These are phyloP conservation scores for Phyllotreta cruciferae DNA, from an alignment of 2,888 invertebrate species.

Conservation along the genomic window DNA sequence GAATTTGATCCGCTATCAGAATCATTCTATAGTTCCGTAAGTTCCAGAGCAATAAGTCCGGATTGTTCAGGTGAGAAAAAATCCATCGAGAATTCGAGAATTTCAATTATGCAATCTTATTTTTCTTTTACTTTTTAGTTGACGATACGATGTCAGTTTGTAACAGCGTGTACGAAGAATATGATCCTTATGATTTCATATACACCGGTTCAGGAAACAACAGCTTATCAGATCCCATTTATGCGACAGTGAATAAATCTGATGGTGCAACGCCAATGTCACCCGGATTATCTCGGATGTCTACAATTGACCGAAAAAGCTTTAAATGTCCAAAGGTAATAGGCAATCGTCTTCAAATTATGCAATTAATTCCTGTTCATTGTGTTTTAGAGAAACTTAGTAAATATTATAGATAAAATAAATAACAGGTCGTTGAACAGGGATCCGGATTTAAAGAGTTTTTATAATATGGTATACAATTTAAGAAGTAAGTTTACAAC, in stretches of 20 bases:
- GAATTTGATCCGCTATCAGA: slow-evolving; percentile 83
- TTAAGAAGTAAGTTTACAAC: slow-evolving; percentile 70
- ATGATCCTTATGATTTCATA: slow-evolving; percentile 81
- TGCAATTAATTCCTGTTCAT: slow-evolving; percentile 18
- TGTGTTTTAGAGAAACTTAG: slow-evolving; percentile 56
- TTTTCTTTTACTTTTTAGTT: slow-evolving; percentile 39
- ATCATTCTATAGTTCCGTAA: slow-evolving; percentile 60
- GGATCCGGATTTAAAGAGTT: slow-evolving; percentile 81
- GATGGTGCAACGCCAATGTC: slow-evolving; percentile 57
- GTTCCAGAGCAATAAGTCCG: slow-evolving; percentile 54
- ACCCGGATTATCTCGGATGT: slow-evolving; percentile 62
- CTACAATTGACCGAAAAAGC: slow-evolving; percentile 62
- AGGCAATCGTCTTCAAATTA: slow-evolving; percentile 16
- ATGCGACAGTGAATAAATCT: slow-evolving; percentile 70
- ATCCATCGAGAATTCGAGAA: neutral
- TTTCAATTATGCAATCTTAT: too few species aligned
- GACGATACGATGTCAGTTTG: slow-evolving; percentile 67
- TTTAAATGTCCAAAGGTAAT: slow-evolving; percentile 44
- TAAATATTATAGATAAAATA: slow-evolving; percentile 70
- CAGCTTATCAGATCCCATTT: slow-evolving; percentile 71
- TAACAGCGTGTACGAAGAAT: slow-evolving; percentile 75
- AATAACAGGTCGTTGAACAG: slow-evolving; percentile 63
- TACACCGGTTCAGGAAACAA: slow-evolving; percentile 69
- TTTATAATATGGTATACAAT: slow-evolving; percentile 82
- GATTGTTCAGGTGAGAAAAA: slow-evolving; percentile 62